Evolutionary conservation across 2,113 vertebrate species (phyloP).

Genomic region (Sinocyclocheilus anshuiensis): DNA sequence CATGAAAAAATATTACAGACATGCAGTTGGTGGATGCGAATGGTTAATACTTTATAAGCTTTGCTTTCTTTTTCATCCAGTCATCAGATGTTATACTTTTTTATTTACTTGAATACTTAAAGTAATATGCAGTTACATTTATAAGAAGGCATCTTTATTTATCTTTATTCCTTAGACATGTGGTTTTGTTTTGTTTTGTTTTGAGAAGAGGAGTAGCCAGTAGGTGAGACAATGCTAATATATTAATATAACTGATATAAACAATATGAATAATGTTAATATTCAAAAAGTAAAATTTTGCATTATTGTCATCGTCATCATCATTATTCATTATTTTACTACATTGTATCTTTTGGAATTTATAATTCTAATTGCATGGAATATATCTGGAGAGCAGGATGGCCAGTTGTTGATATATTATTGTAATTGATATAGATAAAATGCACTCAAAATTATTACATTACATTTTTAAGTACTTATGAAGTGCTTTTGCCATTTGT

Average conservation of each 20-base stretch:
- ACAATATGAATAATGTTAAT: too few relatives aligned
- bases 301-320: too few relatives aligned
- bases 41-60: background rate
- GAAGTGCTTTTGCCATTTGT: background rate
- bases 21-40: background rate
- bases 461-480: background rate
- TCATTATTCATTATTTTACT: background rate
- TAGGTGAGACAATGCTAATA: too few relatives aligned
- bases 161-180: constrained; percentile 72
- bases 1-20: background rate
- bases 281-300: too few relatives aligned
- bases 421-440: background rate
- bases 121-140: constrained; percentile 66
- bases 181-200: constrained; percentile 46
- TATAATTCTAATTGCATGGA: background rate
- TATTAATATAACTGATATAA: background rate
- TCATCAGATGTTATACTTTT: background rate
- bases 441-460: background rate
- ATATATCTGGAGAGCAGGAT: background rate
- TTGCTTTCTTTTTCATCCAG: background rate
- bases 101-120: background rate
- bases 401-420: background rate
- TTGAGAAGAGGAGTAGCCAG: too few relatives aligned
- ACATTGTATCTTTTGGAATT: background rate
- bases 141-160: constrained; percentile 71